Percentiles rank a stretch among this genome's conserved stretches.
Conservation (phyloP, 2,888 invertebrate genomes). For the Conops quadrifasciatus region DNA sequence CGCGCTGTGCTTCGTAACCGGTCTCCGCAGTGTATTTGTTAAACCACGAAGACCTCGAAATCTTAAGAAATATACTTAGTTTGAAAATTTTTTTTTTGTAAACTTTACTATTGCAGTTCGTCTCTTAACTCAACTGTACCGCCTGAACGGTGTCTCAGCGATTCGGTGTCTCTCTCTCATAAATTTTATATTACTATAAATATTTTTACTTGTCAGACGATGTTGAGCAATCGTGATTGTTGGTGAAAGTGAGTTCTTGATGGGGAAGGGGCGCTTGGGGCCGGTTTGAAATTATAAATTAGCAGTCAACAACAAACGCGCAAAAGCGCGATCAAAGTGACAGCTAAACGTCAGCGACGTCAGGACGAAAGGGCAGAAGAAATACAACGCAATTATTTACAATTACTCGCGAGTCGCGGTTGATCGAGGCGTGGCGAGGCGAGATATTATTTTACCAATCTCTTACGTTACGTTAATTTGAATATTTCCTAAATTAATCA, state of each 20-base stretch:
- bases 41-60: no score
- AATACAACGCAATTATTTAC: not conserved
- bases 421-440: not conserved
- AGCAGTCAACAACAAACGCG: not conserved
- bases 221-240: not conserved
- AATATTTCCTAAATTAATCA: conserved; percentile 25
- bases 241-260: not conserved
- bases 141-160: no score
- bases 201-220: no score
- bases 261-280: not conserved
- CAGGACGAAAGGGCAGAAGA: not conserved
- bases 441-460: not conserved
- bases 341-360: conserved; percentile 11
- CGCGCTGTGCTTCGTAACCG: no score
- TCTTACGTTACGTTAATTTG: conserved; percentile 26
- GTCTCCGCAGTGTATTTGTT: no score
- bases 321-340: conserved; percentile 1
- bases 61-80: no score
- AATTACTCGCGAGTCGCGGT: conserved; percentile 4
- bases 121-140: no score
- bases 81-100: no score
- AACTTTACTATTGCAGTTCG: no score
- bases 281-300: not conserved
- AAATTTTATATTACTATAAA: no score
- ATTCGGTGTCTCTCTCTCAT: no score